Evolutionary conservation across 2,113 vertebrate species (phyloP), one percentile per base, ranked within the genome.

Genomic region (Leucopsar rothschildi): DNA sequence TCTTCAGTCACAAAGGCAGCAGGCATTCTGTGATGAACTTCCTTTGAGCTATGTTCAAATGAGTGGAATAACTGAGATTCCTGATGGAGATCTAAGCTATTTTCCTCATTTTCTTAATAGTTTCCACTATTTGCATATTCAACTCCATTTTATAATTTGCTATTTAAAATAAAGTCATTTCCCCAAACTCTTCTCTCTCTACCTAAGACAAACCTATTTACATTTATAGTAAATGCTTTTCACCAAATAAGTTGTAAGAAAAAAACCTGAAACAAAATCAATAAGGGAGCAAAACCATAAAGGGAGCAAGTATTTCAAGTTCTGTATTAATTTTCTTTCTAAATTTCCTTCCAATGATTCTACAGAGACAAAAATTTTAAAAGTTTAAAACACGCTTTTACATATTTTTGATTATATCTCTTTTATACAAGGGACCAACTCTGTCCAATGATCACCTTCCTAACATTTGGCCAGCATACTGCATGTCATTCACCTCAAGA

Each of bases 1-100:
- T 96, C 92, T 96, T 94, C 80, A 96, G 92, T 77, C 73, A 96
- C 82, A 94, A 96, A 97, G 94, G 79, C 88, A 95, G 82, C 73
- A 95, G 80, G 83, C 81, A 95, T 94, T 96, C 78, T 69, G 76
- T 89, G 64, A 92, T 50, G 86, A 90, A 82, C 86, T 94, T 98
- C 79, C 60, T 94, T 52, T 60, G 63, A 97, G 84, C 73, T 60
- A n/a, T 39, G 66, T 55, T 95, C 63, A 60, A 92, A 61, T 95
- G 69, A 79, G 5, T 78, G 53, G 55, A 60, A 68, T 86, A 96
- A 76, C 70, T 45, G 75, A 72, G 71, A 93, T 90, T 96, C 73
- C 68, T 95, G 37, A 85, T 42, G 49, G 72, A 94, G 82, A 92
- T 76, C 91, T 88, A 86, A 90, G 93, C 80, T 75, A 86, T 79